These are phyloP conservation scores for Melanerpes formicivorus DNA, from an alignment of 2,113 vertebrate genomes.

Conservation along the genomic window DNA sequence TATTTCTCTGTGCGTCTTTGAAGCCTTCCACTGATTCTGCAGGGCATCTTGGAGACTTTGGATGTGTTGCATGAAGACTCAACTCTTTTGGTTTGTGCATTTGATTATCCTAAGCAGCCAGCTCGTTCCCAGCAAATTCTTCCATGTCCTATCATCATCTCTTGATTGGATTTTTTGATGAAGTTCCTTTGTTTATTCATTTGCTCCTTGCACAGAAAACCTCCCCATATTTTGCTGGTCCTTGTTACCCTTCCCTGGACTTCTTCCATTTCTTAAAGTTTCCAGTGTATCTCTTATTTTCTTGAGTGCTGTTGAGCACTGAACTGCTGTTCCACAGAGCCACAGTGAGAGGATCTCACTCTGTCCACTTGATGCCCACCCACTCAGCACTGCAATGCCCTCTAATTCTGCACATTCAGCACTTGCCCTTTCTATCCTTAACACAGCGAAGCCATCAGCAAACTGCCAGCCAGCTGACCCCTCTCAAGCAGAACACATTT, in stretches of 20 bases:
- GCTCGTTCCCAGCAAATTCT: not conserved
- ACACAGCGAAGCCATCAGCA: rapidly evolving
- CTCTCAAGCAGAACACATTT: not conserved
- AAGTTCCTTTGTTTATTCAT: not conserved
- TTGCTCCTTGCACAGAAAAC: too few species aligned
- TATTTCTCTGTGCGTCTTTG: not conserved
- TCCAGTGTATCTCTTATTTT: not conserved
- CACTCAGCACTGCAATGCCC: not conserved
- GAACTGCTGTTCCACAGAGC: not conserved
- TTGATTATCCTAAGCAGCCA: not conserved
- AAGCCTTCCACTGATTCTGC: not conserved
- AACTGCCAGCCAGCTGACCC: not conserved
- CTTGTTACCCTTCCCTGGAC: too few species aligned
- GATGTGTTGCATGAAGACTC: not conserved
- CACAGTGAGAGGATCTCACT: not conserved
- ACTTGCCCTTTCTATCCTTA: not conserved
- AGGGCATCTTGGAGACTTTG: not conserved
- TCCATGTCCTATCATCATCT: not conserved
- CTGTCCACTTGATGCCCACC: not conserved
- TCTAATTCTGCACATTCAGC: not conserved
- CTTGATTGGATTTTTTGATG: not conserved
- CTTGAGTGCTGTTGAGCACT: not conserved
- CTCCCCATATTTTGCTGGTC: too few species aligned
- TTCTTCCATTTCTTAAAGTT: not conserved
- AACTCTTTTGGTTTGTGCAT: not conserved